phyloP scores from a whole-genome alignment of 1,140 invertebrate genomes.

The Orius laevigatus region DNA sequence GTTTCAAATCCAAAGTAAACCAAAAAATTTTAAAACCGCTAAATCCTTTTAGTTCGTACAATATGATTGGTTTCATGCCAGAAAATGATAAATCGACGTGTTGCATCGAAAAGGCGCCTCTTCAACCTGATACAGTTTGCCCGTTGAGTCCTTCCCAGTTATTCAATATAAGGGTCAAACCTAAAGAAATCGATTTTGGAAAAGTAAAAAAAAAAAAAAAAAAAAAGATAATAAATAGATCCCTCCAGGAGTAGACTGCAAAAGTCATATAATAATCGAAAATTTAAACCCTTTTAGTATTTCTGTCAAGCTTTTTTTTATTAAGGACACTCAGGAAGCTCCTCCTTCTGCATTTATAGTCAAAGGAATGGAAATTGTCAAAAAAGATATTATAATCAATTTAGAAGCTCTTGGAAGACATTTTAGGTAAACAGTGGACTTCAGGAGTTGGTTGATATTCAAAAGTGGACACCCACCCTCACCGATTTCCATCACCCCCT shows the following conservation, averaged over 20 bases:
- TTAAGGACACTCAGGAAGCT: conserved; percentile 13
- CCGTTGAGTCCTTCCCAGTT: conserved; percentile 25
- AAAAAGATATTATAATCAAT: conserved; percentile 17
- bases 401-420: conserved; percentile 16
- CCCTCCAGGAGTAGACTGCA: conserved; percentile 9
- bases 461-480: too few species aligned
- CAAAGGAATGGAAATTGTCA: neutral
- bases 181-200: conserved; percentile 22
- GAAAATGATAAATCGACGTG: too few species aligned
- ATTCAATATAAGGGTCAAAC: conserved; percentile 24
- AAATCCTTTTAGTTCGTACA: neutral
- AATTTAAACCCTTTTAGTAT: conserved; percentile 23
- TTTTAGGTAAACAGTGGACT: neutral
- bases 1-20: neutral
- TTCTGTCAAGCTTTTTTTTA: conserved; percentile 14
- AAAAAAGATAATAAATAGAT: conserved; percentile 5
- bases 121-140: conserved; percentile 15
- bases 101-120: too few species aligned
- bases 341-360: conserved; percentile 11
- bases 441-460: conserved; percentile 16
- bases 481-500: too few species aligned
- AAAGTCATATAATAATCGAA: conserved; percentile 14
- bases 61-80: neutral
- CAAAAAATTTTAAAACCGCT: neutral
- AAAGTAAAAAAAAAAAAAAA: conserved; percentile 19